Base-by-base conservation (phyloP, 2,888 invertebrate species). In the Drosophila birchii region DNA sequence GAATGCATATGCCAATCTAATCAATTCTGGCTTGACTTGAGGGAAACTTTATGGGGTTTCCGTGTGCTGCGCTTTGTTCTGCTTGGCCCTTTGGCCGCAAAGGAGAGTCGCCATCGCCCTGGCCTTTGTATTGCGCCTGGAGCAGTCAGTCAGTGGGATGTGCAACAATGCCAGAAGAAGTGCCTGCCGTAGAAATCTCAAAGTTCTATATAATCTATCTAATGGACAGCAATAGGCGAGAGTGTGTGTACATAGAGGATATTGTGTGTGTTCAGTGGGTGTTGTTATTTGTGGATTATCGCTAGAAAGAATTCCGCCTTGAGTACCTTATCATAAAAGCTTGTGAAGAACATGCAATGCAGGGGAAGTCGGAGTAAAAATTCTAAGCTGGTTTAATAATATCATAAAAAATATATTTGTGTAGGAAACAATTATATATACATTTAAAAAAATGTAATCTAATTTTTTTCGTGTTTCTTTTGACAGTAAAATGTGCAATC, bases 121-220 rank as follows among this genome's bases (percentile, higher is more conserved):
- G 11, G 43, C 36, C 47, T 47, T 39, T 56, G 45, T 39, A 66
- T 45, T 38, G 14, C 14, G 64, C 18, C 38, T 16, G 32, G 18
- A 18, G 18, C 14, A 8, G 44, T 39, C 20, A 23, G 29, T 32
- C 20, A 23, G 29, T 32, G 12, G 20, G 7, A 43, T 45, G 39
- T 66, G 66, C 36, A 60, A 39, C 32, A 69, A 34, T 38, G 68
- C 23, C 20, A 12, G 23, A 54, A 34, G 26, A 68, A 47, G 43
- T 34, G 18, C 14, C 34, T 51, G 34, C 51, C 34, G 20, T 34
- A 9, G 9, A 29, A 9, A 29, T 26, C 29, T 29, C 43, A 3
- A 43, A 43, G 29, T 68, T 14, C 11, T n/a, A 56, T 44, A 44
- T 23, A 44, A 44, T 44, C 23, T 20, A 23, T 56, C 29, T 36